Evolutionary conservation across 30 jellyfish, hydroid and myxozoan genomes (phyloP), one percentile per base, ranked within the genome.

Genomic region (Turritopsis rubra): DNA sequence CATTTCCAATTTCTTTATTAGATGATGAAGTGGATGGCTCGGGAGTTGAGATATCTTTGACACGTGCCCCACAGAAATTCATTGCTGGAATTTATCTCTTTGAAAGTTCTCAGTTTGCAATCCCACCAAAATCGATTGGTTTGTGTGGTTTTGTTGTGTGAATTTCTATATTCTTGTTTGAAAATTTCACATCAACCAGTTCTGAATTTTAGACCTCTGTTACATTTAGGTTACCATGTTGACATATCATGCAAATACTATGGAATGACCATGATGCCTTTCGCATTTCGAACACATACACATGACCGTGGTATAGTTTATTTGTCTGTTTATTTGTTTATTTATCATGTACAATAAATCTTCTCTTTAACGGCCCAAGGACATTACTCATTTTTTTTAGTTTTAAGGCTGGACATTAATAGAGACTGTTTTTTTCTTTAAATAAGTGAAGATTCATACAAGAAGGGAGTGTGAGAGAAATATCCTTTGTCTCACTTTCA

Each of bases 231-330:
- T 1, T 79, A 80, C 66, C 95, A 86, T 70, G 89, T 86, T n/a
- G 92, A 90, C 29, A 52, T 90, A 3, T 90, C 93, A 8, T 90
- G 97, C 80, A 85, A 83, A 25, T 90, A 90, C 54, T 22, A 27
- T 22, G 52, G 90, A 26, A 86, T 81, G 17, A 68, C 84, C 29
- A 90, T 85, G 83, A 82, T 86, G 88, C 97, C 97, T n/a, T 90
- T 90, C 75, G 97, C 97, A 27, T 90, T 52, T 71, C 81, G 97
- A 13, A 90, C 97, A 8, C 97, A 90, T 41, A 89, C 97, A 1
- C 97, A 90, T 54, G 82, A 87, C 73, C 84, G 86, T 16, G 97
- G 97, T 90, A 85, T 8, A 74, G 21, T 18, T 41, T 3, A 3
- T 41, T 5, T 41, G 9, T 3, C 60, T 41, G 5, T 41, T 41